phyloP scores from a whole-genome alignment of 2,888 invertebrate genomes.

The Macrosiphum euphorbiae region DNA sequence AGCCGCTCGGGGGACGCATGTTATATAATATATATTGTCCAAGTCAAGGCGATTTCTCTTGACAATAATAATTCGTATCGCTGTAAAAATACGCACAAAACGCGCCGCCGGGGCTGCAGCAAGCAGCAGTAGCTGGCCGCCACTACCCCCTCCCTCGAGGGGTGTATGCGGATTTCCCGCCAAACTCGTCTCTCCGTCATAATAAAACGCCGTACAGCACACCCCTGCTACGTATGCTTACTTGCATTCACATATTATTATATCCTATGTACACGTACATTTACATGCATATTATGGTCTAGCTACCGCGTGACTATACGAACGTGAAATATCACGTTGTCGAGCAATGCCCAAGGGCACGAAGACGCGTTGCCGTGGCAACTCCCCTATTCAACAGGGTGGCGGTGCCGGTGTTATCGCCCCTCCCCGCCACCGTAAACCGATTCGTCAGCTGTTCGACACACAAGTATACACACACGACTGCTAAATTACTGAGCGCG shows the following conservation, averaged over 20 bases:
- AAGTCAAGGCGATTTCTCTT: neutral
- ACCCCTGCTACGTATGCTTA: neutral
- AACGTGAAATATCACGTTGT: neutral
- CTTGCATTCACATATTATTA: neutral
- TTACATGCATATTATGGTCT: neutral
- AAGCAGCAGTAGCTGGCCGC: neutral
- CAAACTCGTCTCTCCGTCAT: conserved; percentile 10
- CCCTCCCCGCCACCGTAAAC: conserved; percentile 16
- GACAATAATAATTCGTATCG: neutral
- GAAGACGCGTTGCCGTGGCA: conserved; percentile 52
- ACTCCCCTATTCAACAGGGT: conserved; percentile 64
- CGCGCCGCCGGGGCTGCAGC: neutral
- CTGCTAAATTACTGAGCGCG: neutral
- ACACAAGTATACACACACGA: neutral
- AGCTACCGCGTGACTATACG: neutral
- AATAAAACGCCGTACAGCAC: neutral
- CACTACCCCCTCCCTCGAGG: neutral
- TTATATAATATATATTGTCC: neutral
- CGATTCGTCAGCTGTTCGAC: conserved; percentile 44
- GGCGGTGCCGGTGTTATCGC: neutral
- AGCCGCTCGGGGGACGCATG: neutral
- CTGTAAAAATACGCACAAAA: neutral
- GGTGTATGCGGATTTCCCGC: conserved; percentile 16
- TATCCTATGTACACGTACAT: neutral
- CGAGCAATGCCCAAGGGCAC: conserved; percentile 34